A percentile compares a stretch with the other conserved stretches of the same genome.
These are phyloP conservation scores for Latrodectus geometricus DNA, from an alignment of 1,140 invertebrate genomes.

Conservation along the genomic window DNA sequence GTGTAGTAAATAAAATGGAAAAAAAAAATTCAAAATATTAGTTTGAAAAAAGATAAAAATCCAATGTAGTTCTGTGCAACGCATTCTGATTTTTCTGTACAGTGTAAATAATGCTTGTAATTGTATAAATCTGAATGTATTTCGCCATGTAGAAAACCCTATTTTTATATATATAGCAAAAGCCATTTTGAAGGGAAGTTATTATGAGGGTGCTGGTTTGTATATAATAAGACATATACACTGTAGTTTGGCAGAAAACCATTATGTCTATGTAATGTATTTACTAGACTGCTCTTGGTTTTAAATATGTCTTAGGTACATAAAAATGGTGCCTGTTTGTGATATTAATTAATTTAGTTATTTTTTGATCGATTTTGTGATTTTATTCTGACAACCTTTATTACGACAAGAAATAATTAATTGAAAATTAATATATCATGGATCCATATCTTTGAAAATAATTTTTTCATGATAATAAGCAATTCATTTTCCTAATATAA, in stretches of 20 bases:
- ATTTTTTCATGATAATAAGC: too few relatives aligned
- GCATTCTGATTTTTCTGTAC: slow-evolving; percentile 49
- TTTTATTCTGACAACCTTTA: too few relatives aligned
- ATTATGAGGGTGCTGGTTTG: slow-evolving; percentile 54
- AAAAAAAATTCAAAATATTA: slow-evolving; percentile 29
- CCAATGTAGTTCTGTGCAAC: slow-evolving; percentile 41
- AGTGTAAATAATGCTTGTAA: slow-evolving; percentile 56
- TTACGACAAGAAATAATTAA: too few relatives aligned
- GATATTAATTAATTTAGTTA: slow-evolving; percentile 34
- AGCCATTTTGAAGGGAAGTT: slow-evolving; percentile 59
- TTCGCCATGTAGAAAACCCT: slow-evolving; percentile 55
- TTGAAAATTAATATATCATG: too few relatives aligned
- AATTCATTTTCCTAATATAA: too few relatives aligned
- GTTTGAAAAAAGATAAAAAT: slow-evolving; percentile 18
- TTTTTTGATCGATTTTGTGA: not conserved
- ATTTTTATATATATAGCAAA: slow-evolving; percentile 58
- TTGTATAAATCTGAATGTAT: slow-evolving; percentile 51
- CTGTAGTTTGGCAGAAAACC: slow-evolving; percentile 43
- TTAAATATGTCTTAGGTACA: slow-evolving; percentile 20
- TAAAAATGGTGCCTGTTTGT: slow-evolving; percentile 57
- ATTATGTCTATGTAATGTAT: slow-evolving; percentile 54
- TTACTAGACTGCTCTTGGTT: slow-evolving; percentile 28
- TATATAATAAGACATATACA: slow-evolving; percentile 42
- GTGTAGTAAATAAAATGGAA: slow-evolving; percentile 21
- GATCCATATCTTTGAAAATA: too few relatives aligned